Base-by-base conservation (phyloP, 1,140 invertebrate species). In the Bursaphelenchus mucronatus region DNA sequence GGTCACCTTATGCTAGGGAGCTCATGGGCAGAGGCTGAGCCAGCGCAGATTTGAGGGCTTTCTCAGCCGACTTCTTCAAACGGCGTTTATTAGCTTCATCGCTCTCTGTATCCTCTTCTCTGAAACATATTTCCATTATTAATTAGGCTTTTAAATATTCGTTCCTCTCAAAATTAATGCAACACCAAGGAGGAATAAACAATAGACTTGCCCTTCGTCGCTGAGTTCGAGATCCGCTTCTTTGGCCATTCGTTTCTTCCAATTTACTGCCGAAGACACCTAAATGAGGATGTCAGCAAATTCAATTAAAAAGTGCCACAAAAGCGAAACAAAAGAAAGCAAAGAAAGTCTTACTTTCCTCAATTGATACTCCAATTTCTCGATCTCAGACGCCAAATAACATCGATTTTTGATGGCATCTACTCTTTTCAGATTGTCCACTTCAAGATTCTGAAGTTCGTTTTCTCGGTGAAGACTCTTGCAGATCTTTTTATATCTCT, bases 161-260 rank as follows among this genome's bases (percentile, higher is more conserved):
- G 30, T 30, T 30, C 30, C 30, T 30, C 30, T 30, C 30, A 30
- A 30, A 30, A 30, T 30, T 30, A 3, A 30, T 30, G 30, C 30
- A 30, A 30, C 41, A 50, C 57, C 13, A 39, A 39, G 7, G 11
- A 67, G 13, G 15, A n/a, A 56, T 52, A 10, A 39, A 5, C 7
- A 10, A 67, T n/a, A 15, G 56, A 67, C 55, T 85, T 87, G 87
- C 89, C 87, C 84, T 66, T 87, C 85, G 54, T 90, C 88, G 74
- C 92, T 90, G 9, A 93, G 81, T 50, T 91, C 85, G 63, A 95
- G 87, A 82, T 94, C 92, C 87, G 91, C 89, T 67, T 94, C 90
- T 70, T 88, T 85, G 0, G 88, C 88, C 7, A 88, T 87, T 81
- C 89, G 90, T 69, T 88, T 86, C 71, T 91, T 85, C 92, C 92